These are phyloP conservation scores for Parascotia fuliginaria DNA, from an alignment of 2,888 invertebrate species.

Conservation along the genomic window DNA sequence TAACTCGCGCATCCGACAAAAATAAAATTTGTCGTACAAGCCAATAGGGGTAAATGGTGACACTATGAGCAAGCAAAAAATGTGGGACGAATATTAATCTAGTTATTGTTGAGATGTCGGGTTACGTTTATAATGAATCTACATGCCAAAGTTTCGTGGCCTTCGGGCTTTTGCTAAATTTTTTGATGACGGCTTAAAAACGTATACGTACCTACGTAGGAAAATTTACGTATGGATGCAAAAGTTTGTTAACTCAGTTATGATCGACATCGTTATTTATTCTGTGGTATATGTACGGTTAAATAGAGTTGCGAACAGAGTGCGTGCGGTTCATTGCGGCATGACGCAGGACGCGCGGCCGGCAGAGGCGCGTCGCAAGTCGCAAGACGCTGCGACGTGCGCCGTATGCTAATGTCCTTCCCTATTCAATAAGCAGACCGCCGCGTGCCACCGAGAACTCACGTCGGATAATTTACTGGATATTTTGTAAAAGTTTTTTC, in stretches of 20 bases:
- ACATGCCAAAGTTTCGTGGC: constrained; percentile 17
- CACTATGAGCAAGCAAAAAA: constrained; percentile 75
- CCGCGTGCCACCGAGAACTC: constrained; percentile 84
- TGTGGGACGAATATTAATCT: constrained; percentile 56
- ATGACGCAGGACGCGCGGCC: constrained; percentile 31
- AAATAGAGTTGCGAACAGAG: constrained; percentile 32
- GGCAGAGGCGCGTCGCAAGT: constrained; percentile 55
- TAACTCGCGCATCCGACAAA: constrained; percentile 83
- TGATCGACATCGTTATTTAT: constrained; percentile 34
- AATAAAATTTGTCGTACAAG: constrained; percentile 85
- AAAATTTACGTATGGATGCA: constrained; percentile 19
- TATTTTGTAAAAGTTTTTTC: constrained; percentile 86
- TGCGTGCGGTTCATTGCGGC: constrained; percentile 23
- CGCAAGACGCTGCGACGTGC: constrained; percentile 78
- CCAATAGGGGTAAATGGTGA: constrained; percentile 80
- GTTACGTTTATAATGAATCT: constrained; percentile 38
- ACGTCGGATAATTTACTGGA: constrained; percentile 86
- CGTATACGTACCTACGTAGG: constrained; percentile 17
- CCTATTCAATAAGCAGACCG: constrained; percentile 86
- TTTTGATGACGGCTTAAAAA: constrained; percentile 24
- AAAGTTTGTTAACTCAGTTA: constrained; percentile 28
- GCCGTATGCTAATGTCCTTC: constrained; percentile 80
- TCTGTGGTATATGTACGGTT: constrained; percentile 25
- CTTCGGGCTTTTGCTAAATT: constrained; percentile 12
- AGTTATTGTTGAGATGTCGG: constrained; percentile 47